Percentiles rank a stretch among this genome's conserved stretches.
Evolutionary conservation across 1,140 invertebrate genomes (phyloP).

Genomic region (Caenorhabditis latens): DNA sequence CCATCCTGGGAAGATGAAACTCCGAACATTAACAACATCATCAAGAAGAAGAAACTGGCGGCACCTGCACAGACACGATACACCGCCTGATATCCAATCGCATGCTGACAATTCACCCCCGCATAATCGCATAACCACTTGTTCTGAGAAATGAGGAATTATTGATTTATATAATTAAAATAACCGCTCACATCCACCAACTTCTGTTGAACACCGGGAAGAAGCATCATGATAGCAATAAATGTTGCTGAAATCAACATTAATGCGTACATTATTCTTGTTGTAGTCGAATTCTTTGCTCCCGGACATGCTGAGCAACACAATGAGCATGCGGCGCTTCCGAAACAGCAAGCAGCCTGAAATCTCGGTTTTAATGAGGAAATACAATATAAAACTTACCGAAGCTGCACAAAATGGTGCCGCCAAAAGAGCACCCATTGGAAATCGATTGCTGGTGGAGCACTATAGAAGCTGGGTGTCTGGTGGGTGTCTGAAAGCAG

Average conservation of each 20-base stretch:
- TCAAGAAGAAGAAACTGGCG: constrained; percentile 92
- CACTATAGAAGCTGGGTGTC: background rate
- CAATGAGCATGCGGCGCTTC: constrained; percentile 93
- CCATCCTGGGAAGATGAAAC: constrained; percentile 93
- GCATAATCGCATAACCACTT: constrained; percentile 72
- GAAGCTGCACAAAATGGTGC: constrained; percentile 74
- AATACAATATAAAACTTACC: constrained; percentile 57
- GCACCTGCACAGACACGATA: constrained; percentile 89
- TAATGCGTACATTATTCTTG: constrained; percentile 94
- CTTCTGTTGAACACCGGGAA: constrained; percentile 87
- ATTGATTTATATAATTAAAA: background rate
- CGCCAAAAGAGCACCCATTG: constrained; percentile 74
- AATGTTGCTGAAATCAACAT: constrained; percentile 91
- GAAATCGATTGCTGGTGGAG: background rate
- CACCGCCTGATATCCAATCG: constrained; percentile 76
- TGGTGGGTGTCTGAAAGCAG: background rate
- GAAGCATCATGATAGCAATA: constrained; percentile 89
- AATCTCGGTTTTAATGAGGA: background rate
- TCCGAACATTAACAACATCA: constrained; percentile 92
- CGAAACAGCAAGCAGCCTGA: constrained; percentile 97
- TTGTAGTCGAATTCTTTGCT: constrained; percentile 94
- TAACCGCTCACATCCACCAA: constrained; percentile 80
- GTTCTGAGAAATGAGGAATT: constrained; percentile 59
- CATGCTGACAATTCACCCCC: constrained; percentile 68
- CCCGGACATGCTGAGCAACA: constrained; percentile 96